Percentiles rank a stretch among this genome's conserved stretches.
Evolutionary conservation across 2,888 invertebrate species (phyloP).

Genomic region (Pristionchus fissidentatus): DNA sequence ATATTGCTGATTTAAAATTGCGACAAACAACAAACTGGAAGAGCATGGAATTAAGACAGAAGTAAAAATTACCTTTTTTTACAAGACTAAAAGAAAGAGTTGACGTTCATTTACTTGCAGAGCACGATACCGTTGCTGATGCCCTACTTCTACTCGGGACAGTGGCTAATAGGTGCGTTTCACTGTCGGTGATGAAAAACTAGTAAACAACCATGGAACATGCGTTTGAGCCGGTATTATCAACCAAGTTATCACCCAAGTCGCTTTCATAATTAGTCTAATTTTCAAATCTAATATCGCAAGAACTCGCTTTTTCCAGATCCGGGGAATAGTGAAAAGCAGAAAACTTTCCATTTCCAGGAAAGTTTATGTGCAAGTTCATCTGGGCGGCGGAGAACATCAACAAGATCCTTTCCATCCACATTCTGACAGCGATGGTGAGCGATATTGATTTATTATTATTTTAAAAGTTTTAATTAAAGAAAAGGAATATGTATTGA

Average conservation of each 20-base stretch:
- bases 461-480: not conserved
- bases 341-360: not conserved
- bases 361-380: slow-evolving; percentile 55
- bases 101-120: too few species aligned
- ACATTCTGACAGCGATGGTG: slow-evolving; percentile 67
- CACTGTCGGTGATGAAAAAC: too few species aligned
- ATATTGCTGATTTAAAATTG: too few species aligned
- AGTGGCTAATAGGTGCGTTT: slow-evolving; percentile 56
- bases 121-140: slow-evolving; percentile 52
- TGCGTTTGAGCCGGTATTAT: too few species aligned
- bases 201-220: too few species aligned
- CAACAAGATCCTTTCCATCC: slow-evolving; percentile 69
- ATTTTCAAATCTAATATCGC: too few species aligned
- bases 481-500: not conserved
- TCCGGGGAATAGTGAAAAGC: not conserved
- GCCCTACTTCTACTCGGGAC: slow-evolving; percentile 55
- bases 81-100: too few species aligned
- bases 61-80: too few species aligned
- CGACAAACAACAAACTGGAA: too few species aligned
- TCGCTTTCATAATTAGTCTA: too few species aligned
- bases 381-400: slow-evolving; percentile 67
- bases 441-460: not conserved
- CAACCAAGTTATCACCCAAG: too few species aligned
- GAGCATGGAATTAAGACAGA: too few species aligned
- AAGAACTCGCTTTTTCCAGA: not conserved